A percentile compares a stretch with the other conserved stretches of the same genome.
phyloP scores from a whole-genome alignment of 2,888 invertebrate genomes.

The Andrena minutula region DNA sequence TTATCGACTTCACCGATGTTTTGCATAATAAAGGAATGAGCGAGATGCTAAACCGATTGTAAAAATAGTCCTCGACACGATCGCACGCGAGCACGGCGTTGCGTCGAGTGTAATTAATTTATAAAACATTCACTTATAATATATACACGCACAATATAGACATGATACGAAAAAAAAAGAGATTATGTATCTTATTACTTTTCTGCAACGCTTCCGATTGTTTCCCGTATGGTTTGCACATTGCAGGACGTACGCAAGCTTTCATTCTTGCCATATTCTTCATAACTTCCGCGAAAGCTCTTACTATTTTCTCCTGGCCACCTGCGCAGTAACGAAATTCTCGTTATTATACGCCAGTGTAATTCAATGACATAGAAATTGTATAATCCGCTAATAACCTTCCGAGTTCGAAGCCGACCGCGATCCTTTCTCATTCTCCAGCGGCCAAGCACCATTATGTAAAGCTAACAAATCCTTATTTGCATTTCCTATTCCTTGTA shows the following conservation, averaged over 20 bases:
- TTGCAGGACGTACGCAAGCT: conserved; percentile 94
- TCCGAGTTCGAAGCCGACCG: conserved; percentile 82
- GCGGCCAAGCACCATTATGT: conserved; percentile 89
- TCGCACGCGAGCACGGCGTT: background rate
- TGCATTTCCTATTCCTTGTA: conserved; percentile 79
- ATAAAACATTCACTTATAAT: conserved; percentile 9
- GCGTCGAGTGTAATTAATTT: conserved; percentile 18
- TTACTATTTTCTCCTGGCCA: conserved; percentile 94
- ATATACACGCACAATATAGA: conserved; percentile 4
- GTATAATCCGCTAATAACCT: conserved; percentile 73
- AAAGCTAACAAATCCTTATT: conserved; percentile 89
- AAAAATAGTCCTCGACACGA: conserved; percentile 2
- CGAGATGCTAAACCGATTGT: background rate
- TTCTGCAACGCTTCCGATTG: conserved; percentile 95
- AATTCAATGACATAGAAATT: background rate
- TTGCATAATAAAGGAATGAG: background rate
- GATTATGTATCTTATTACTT: conserved; percentile 86
- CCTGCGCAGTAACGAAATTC: conserved; percentile 75
- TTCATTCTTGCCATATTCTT: conserved; percentile 96
- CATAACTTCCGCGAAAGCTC: conserved; percentile 94
- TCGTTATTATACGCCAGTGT: conserved; percentile 6
- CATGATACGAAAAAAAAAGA: conserved; percentile 1
- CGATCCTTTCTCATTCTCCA: conserved; percentile 79
- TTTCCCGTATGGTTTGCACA: conserved; percentile 96
- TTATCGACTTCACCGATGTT: background rate